Base-by-base conservation (phyloP, 2,888 invertebrate genomes). In the Yponomeuta malinellus region DNA sequence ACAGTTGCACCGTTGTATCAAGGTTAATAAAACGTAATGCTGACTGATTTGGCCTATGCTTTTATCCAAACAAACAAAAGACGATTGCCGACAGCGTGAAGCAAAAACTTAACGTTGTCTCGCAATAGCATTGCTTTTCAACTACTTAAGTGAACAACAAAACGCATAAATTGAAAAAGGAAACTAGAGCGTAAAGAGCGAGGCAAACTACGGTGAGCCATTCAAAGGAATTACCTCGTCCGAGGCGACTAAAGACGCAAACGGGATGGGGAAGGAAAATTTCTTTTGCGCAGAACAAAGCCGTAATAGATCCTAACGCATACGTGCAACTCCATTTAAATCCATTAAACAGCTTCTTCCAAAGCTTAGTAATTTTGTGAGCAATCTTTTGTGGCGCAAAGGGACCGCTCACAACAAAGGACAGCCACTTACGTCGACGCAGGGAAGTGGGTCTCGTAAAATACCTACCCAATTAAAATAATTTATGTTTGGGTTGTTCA, bases 251-350 rank as follows among this genome's bases (percentile, higher is more conserved):
- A 68, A 68, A 69, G 69, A 75, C 76, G 81, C 79, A 83, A 86
- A 86, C 77, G 80, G 83, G 84, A 87, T 81, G 81, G 80, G 81
- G 77, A 78, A 85, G 81, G 77, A 78, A 85, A 87, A 86, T 87
- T 88, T 88, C 87, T 87, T 89, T 88, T 65, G 33, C 29, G 75
- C 77, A 83, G 87, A 88, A 89, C 88, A 89, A 90, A 88, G 87
- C 84, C 82, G 86, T 89, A 86, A 84, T 83, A 84, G 86, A 33
- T 29, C 65, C 87, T 84, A 84, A 83, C 84, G 77, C 84, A 83
- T 84, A 86, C 83, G 85, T 88, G 89, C 86, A 87, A 80, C 87
- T 84, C 84, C 65, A 65, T 65, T 65, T 33, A 87, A 89, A 90
- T 84, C 89, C 90, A 90, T 90, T 90, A 89, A 86, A 82, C 80